Evolutionary conservation across 2,113 vertebrate species (phyloP).

Genomic region (Pterocles orientalis): DNA sequence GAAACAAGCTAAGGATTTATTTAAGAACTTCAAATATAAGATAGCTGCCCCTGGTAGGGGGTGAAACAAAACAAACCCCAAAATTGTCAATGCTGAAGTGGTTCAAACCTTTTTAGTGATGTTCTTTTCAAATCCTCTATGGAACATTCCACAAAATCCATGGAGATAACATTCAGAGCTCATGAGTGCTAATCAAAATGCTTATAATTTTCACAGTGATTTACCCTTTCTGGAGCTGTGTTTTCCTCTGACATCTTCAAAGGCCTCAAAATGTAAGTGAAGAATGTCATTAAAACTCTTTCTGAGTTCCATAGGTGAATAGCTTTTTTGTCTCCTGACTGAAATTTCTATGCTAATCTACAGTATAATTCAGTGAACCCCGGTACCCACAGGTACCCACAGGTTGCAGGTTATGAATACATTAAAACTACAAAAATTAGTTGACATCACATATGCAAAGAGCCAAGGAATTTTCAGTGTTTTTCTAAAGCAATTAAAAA

Average conservation of each 20-base stretch:
- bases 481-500: not conserved
- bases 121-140: not conserved
- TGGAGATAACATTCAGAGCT: not conserved
- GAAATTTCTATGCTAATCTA: not conserved
- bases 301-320: not conserved
- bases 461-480: not conserved
- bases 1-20: not conserved
- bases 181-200: not conserved
- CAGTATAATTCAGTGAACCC: not conserved
- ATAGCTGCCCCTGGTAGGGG: not conserved
- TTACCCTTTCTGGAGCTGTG: not conserved
- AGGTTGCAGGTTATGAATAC: not conserved
- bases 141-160: not conserved
- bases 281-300: not conserved
- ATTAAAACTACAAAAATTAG: not conserved
- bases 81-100: not conserved
- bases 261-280: not conserved
- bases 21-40: not conserved
- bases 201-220: not conserved
- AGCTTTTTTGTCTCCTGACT: not conserved
- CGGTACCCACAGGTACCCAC: not conserved
- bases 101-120: not conserved
- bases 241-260: not conserved
- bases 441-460: not conserved
- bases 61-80: not conserved